Base-by-base conservation (phyloP, 2,113 vertebrate species). In the Xiphias gladius region DNA sequence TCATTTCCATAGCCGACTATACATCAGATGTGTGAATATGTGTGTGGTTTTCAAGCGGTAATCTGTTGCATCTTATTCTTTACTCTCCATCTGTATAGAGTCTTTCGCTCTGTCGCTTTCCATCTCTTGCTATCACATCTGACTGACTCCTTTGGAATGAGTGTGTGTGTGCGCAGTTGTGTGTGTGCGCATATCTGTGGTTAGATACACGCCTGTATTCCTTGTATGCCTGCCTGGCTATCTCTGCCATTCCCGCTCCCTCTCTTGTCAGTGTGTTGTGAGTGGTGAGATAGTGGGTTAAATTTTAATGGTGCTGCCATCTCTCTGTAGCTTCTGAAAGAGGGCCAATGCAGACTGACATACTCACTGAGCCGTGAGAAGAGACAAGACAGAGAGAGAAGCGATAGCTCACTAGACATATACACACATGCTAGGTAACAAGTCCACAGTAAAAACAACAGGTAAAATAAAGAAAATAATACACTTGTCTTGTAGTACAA, bases 251-350 rank as follows among this genome's bases (percentile, higher is more conserved):
- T 82, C 84, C 61, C 77, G 78, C 65, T 76, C 74, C 43, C 68
- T 61, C 48, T 55, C 84, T 91, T 84, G 84, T 87, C 90, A 78
- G 86, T 73, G 67, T 74, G 80, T 73, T 76, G 81, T 61, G 79
- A 91, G 89, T 87, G 86, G 91, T 88, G 88, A 92, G 91, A 94
- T 92, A 90, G 91, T 86, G 91, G 87, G 93, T 95, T 95, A 95
- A 94, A 94, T 88, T 95, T 95, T 95, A 93, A 95, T 96, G 91
- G 89, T 82, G 88, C 94, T 95, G 94, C 93, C 94, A 95, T 91
- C 87, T 92, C 88, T 94, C 79, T 79, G 85, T 93, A 91, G 88
- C 83, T 94, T 79, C 92, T 92, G 85, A 91, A 87, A 88, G 62
- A 87, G 80, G 82, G 79, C 82, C 83, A 83, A 94, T 92, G 89